A percentile compares a stretch with the other conserved stretches of the same genome.
Evolutionary conservation across 2,797 vertebrate genomes (phyloP).

Genomic region (Phataginus tricuspis): DNA sequence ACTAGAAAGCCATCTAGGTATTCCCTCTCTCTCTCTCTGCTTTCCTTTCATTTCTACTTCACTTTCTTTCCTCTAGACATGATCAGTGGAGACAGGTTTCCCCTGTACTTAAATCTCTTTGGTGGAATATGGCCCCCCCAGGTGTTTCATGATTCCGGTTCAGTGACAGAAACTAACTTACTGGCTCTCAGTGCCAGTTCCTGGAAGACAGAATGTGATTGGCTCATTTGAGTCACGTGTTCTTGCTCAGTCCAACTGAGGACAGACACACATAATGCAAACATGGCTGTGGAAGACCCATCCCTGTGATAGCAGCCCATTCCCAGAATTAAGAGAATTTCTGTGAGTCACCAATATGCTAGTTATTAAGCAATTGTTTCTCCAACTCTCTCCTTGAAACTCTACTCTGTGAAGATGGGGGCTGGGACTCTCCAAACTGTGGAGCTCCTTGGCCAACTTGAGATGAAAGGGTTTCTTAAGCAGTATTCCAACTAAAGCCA

Average conservation of each 20-base stretch:
- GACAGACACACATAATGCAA: not conserved
- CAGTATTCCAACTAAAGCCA: not conserved
- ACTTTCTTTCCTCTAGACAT: not conserved
- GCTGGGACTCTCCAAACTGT: not conserved
- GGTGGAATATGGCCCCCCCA: not conserved
- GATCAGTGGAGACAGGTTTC: not conserved
- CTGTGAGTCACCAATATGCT: not conserved
- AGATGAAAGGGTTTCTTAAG: not conserved
- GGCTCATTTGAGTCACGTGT: not conserved
- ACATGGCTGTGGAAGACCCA: no score
- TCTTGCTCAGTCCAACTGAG: not conserved
- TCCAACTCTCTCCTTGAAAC: not conserved
- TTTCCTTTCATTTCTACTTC: not conserved
- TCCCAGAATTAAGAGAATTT: not conserved
- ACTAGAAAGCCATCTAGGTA: not conserved
- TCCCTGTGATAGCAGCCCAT: not conserved
- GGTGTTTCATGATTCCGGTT: not conserved
- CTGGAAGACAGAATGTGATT: not conserved
- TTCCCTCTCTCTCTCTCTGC: not conserved
- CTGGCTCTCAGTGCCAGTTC: not conserved
- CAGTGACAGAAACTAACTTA: not conserved
- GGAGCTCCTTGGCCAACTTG: not conserved
- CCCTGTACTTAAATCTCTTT: not conserved
- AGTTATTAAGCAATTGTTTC: not conserved
- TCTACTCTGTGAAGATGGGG: not conserved